Percentiles rank a stretch among this genome's conserved stretches.
These are phyloP conservation scores for Himalopsyche phryganea DNA, from an alignment of 1,140 invertebrate species.

Conservation along the genomic window DNA sequence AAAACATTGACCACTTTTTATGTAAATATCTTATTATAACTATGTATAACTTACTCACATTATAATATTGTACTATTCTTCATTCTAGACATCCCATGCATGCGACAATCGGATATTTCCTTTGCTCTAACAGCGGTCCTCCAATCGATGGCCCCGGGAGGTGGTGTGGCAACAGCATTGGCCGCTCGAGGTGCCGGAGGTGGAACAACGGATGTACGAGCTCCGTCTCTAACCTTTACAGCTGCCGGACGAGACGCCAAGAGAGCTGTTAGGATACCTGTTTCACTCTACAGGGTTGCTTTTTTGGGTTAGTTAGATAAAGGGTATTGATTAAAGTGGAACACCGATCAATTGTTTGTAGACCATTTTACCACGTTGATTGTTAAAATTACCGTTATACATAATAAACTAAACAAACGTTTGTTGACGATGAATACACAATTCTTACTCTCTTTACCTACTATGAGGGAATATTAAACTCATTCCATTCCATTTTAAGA, in stretches of 20 bases:
- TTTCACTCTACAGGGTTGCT: conserved; percentile 82
- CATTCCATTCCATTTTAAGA: too few relatives aligned
- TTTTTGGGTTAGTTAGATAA: conserved; percentile 65
- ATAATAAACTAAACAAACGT: too few relatives aligned
- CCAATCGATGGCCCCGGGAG: conserved; percentile 79
- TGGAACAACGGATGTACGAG: conserved; percentile 54
- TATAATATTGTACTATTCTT: too few relatives aligned
- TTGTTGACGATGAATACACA: too few relatives aligned
- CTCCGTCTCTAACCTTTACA: conserved; percentile 74
- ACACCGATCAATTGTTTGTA: background rate
- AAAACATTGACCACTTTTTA: too few relatives aligned
- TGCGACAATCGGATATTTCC: conserved; percentile 84
- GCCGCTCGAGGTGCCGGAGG: conserved; percentile 58
- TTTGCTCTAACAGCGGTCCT: conserved; percentile 88
- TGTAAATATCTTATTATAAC: too few relatives aligned
- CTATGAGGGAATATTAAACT: too few relatives aligned
- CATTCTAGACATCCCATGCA: conserved; percentile 76
- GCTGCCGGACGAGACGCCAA: conserved; percentile 68
- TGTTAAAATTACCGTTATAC: too few relatives aligned
- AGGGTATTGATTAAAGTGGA: conserved; percentile 12
- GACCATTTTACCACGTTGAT: background rate
- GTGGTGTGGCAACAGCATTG: conserved; percentile 57
- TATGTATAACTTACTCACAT: too few relatives aligned
- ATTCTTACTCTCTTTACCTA: too few relatives aligned
- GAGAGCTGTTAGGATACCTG: conserved; percentile 66